Evolutionary conservation across 1,140 invertebrate genomes (phyloP).

Genomic region (Drosophila micromelanica): DNA sequence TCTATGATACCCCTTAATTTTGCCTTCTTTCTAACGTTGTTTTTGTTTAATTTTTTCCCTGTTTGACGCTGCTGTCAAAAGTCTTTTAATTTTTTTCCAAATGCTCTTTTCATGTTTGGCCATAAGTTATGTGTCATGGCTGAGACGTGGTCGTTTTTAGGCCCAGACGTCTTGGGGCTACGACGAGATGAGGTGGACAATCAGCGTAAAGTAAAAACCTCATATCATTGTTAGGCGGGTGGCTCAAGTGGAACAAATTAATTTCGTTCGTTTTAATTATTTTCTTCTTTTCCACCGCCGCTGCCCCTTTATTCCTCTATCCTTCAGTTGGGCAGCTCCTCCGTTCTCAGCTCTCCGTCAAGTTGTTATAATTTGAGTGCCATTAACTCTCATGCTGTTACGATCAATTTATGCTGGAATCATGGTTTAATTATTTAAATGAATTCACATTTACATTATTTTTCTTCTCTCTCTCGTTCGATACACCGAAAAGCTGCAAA

Average conservation of each 20-base stretch:
- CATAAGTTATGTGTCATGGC: slow-evolving; percentile 67
- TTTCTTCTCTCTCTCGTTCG: neutral
- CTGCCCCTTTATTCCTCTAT: slow-evolving; percentile 4
- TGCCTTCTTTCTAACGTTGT: neutral
- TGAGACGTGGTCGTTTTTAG: slow-evolving; percentile 19
- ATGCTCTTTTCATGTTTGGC: slow-evolving; percentile 56
- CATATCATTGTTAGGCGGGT: slow-evolving; percentile 81
- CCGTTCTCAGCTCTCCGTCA: slow-evolving; percentile 30
- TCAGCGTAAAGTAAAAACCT: slow-evolving; percentile 42
- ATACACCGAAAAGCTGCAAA: slow-evolving; percentile 20
- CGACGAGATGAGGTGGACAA: slow-evolving; percentile 32
- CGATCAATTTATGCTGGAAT: slow-evolving; percentile 56
- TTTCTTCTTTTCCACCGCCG: slow-evolving; percentile 32
- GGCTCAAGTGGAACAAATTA: slow-evolving; percentile 82
- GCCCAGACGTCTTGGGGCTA: slow-evolving; percentile 37
- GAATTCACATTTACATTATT: slow-evolving; percentile 52
- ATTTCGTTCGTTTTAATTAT: slow-evolving; percentile 77
- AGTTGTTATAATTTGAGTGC: slow-evolving; percentile 67
- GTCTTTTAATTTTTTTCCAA: slow-evolving; percentile 45
- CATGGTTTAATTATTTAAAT: slow-evolving; percentile 79
- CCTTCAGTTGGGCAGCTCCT: neutral
- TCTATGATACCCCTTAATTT: neutral
- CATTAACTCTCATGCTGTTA: slow-evolving; percentile 59
- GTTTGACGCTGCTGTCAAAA: slow-evolving; percentile 29
- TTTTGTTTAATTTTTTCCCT: neutral